Evolutionary conservation across 2,888 invertebrate genomes (phyloP), one percentile per base, ranked within the genome.

Genomic region (Chymomyza fuscimana): DNA sequence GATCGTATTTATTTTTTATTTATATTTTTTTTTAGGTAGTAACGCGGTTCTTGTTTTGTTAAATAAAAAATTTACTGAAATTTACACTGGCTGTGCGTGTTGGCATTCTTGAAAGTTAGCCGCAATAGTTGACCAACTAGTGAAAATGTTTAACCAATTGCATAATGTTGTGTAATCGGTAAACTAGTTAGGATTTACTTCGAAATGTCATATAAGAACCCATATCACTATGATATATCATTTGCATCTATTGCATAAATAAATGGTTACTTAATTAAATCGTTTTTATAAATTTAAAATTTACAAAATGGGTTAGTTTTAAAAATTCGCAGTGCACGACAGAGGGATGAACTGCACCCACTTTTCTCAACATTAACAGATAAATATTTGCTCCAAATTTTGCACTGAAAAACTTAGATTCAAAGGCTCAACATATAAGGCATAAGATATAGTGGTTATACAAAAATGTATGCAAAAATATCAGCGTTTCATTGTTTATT

Each of bases 91-190:
- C 68, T 65, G 72, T 80, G 78, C 78, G 78, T 78, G 78, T 58
- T 77, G 78, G 78, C 74, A 78, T 78, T 78, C 78, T 78, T 77
- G 52, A 63, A 68, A 77, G 66, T 62, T 58, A 58, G 58, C 32
- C 58, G 22, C 58, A 16, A 54, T 5, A 54, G 54, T 22, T 16
- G 54, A 19, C 19, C 16, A 52, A 67, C 69, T 73, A 63, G 71
- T 67, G 69, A 74, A 78, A 78, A 78, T 61, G 74, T 74, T 78
- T 80, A 78, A 74, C 78, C 77, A 78, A 72, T 80, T 78, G 77
- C 74, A 63, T 67, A 70, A 61, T 71, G 61, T 78, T 78, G 80
- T 77, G 78, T 74, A 78, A 78, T 77, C 80, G 78, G 77, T 77
- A 77, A 80, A 74, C 72, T 80, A 71, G 77, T 46, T 46, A 12